Conservation (phyloP, 2,888 invertebrate species). For the Drosophila fulvimacula region DNA sequence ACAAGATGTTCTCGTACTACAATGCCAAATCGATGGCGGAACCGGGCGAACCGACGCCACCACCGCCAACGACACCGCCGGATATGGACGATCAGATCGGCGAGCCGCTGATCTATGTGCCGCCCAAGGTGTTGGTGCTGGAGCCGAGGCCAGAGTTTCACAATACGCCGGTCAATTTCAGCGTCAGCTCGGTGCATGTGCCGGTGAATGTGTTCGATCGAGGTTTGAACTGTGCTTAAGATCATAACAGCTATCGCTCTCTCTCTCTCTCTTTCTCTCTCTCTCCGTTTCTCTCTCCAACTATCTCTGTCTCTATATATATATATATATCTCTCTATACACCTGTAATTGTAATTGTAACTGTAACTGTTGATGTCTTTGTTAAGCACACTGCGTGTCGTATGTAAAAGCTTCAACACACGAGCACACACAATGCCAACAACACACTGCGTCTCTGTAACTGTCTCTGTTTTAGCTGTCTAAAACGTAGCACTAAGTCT, state of each 20-base stretch:
- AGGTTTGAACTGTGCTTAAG: conserved; percentile 86
- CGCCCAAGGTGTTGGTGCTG: conserved; percentile 88
- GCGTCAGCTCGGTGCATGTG: conserved; percentile 95
- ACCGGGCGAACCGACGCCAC: conserved; percentile 86
- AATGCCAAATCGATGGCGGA: conserved; percentile 90
- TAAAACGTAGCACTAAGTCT: conserved; percentile 29
- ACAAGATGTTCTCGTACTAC: conserved; percentile 88
- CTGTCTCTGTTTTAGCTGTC: conserved; percentile 43
- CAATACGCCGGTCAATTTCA: conserved; percentile 90
- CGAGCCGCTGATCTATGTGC: conserved; percentile 86
- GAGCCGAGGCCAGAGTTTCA: conserved; percentile 91
- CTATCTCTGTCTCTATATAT: conserved; percentile 20
- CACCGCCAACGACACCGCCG: conserved; percentile 85
- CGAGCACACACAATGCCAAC: conserved; percentile 40
- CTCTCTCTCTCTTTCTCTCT: conserved; percentile 34
- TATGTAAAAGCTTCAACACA: conserved; percentile 59
- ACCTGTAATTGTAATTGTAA: conserved; percentile 37
- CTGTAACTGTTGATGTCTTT: conserved; percentile 44
- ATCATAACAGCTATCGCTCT: conserved; percentile 35
- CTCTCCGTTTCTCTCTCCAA: conserved; percentile 8
- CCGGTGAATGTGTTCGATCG: conserved; percentile 97
- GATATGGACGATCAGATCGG: conserved; percentile 86
- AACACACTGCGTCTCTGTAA: conserved; percentile 50
- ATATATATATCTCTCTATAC: conserved; percentile 14
- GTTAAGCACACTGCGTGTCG: conserved; percentile 48